These are phyloP conservation scores for Neoarius graeffei DNA, from an alignment of 2,113 vertebrate genomes.

Conservation along the genomic window DNA sequence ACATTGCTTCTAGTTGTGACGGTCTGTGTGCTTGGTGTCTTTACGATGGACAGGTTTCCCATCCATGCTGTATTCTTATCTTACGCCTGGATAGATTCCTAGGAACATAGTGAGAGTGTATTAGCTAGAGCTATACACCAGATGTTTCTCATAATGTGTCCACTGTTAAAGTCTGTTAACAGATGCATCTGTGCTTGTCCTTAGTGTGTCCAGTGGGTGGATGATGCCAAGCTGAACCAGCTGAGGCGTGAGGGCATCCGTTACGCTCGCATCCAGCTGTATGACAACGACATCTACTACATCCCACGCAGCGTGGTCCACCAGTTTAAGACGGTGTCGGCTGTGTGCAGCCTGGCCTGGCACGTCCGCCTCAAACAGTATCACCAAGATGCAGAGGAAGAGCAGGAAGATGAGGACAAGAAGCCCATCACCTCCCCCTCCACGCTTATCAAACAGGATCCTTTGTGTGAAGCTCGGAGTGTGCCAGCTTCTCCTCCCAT, in stretches of 20 bases:
- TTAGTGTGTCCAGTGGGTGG: slow-evolving; percentile 97
- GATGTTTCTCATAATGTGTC: neutral
- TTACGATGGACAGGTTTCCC: too few species aligned
- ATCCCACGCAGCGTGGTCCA: slow-evolving; percentile 97
- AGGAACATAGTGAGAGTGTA: neutral
- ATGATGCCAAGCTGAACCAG: slow-evolving; percentile 98
- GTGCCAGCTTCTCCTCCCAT: slow-evolving; percentile 61
- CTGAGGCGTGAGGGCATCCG: slow-evolving; percentile 94
- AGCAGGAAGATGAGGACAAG: slow-evolving; percentile 24
- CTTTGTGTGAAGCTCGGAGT: slow-evolving; percentile 43
- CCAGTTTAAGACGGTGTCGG: slow-evolving; percentile 97
- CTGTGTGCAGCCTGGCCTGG: slow-evolving; percentile 97
- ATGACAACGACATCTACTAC: slow-evolving; percentile 96
- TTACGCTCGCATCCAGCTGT: slow-evolving; percentile 93
- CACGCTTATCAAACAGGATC: slow-evolving; percentile 6
- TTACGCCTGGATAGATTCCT: too few species aligned
- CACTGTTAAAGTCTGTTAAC: neutral
- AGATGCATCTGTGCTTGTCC: slow-evolving; percentile 28
- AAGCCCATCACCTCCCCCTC: slow-evolving; percentile 13
- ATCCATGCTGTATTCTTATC: too few species aligned
- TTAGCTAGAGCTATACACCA: neutral
- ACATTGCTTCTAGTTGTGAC: neutral
- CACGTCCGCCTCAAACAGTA: slow-evolving; percentile 89
- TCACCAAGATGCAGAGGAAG: slow-evolving; percentile 65
- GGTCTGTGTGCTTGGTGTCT: neutral